Evolutionary conservation across 2,113 vertebrate species (phyloP), one percentile per base, ranked within the genome.

Genomic region (Peromyscus californicus): DNA sequence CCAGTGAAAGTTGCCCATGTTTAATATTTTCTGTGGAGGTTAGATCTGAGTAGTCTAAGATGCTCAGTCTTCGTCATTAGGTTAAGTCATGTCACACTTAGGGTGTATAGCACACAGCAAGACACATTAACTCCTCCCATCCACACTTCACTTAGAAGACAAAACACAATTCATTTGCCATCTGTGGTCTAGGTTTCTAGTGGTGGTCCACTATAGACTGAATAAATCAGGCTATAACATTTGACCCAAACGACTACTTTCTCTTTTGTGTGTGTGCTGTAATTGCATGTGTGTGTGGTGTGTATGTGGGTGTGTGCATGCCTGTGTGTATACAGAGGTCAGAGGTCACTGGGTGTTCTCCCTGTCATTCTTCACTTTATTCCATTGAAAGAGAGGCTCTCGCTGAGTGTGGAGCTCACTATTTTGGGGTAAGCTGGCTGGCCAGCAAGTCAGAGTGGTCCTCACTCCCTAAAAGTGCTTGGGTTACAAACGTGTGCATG

Each of bases 181-280:
- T 70, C 45, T 29, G 9, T 26, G 29, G 24, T 94, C 59, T 75
- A 74, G 74, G 26, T 29, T 84, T 51, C 78, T 75, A n/a, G 45
- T n/a, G 26, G 24, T 15, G 42, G 22, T 51, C 36, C 33, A 88
- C 21, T 39, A 16, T 1, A 82, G n/a, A 93, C 42, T 76, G 69
- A 91, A 93, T 42, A 89, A 84, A 84, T 24, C 33, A 89, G 39
- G 57, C 48, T 94, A 16, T 80, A 80, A 89, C 16, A 63, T 75
- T 89, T 65, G 31, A 79, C 17, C 51, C 12, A 72, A 1, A 88
- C 31, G 48, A 45, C 13, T 33, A 88, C 21, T 5, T 70, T 70
- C 11, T n/a, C 85, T 21, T 84, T 63, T 17, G 5, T 63, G 29
- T 86, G 83, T 42, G 29, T 65, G 61, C 42, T 84, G 24, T 16